These are phyloP conservation scores for Philaethria dido DNA, from an alignment of 2,888 invertebrate species.

Conservation along the genomic window DNA sequence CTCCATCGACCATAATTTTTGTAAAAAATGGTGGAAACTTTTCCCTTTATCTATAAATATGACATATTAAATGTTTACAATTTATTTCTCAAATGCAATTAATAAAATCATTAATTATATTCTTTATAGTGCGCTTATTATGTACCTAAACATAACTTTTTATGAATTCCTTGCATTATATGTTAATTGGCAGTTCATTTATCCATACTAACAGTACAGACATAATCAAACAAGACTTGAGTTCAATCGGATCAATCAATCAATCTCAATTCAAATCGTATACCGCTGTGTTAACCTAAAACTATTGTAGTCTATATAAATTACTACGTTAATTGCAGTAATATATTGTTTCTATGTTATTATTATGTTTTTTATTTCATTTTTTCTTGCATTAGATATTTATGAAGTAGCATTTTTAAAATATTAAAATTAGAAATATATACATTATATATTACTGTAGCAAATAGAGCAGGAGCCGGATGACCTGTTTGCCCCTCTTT, in stretches of 20 bases:
- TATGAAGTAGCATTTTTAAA: background rate
- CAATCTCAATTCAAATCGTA: constrained; percentile 16
- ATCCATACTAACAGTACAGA: constrained; percentile 1
- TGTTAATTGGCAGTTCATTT: background rate
- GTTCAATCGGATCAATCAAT: constrained; percentile 17
- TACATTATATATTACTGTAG: no score
- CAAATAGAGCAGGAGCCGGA: no score
- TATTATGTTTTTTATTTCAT: background rate
- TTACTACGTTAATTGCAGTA: background rate
- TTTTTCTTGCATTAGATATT: background rate
- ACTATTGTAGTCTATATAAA: constrained; percentile 14
- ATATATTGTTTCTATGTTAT: background rate
- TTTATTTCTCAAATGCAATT: background rate
- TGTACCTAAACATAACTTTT: background rate
- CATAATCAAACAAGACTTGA: constrained; percentile 22
- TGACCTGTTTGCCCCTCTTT: no score
- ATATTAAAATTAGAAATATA: no score
- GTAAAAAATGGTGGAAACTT: no score
- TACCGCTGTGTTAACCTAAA: constrained; percentile 17
- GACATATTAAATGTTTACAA: no score
- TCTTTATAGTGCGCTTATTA: background rate
- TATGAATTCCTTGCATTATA: constrained; percentile 2
- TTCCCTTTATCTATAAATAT: no score
- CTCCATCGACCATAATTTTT: no score
- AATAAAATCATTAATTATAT: background rate